phyloP scores from a whole-genome alignment of 2,113 vertebrate species.

The Percina caprodes region DNA sequence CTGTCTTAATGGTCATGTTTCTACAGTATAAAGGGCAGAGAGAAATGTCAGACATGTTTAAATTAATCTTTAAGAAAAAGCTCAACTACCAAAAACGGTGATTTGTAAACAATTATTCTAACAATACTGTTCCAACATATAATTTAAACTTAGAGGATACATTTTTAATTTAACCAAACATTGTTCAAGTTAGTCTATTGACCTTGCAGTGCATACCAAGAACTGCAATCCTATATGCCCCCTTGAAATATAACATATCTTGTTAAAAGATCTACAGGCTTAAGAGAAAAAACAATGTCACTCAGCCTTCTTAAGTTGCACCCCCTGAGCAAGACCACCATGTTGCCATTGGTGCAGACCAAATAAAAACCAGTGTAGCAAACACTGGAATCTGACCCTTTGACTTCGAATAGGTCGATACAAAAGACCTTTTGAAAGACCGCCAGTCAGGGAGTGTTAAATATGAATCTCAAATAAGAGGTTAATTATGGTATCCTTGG shows the following conservation, averaged over 20 bases:
- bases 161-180: background rate
- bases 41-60: background rate
- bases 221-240: background rate
- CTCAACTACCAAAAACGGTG: background rate
- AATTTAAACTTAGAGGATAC: background rate
- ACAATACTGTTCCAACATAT: background rate
- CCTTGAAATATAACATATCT: background rate
- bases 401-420: constrained; percentile 36
- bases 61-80: background rate
- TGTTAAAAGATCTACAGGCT: constrained; percentile 3
- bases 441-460: constrained; percentile 13
- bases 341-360: constrained; percentile 25
- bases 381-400: constrained; percentile 50
- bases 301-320: constrained; percentile 47
- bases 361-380: constrained; percentile 5
- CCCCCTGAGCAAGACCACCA: constrained; percentile 56
- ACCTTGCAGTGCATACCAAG: background rate
- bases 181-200: background rate
- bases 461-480: constrained; percentile 10
- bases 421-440: constrained; percentile 30
- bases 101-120: background rate
- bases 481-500: constrained; percentile 29
- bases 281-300: constrained; percentile 19
- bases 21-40: background rate
- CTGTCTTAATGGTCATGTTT: background rate